These are phyloP conservation scores for Phrynocephalus forsythii DNA, from an alignment of 2,797 vertebrate genomes.

Conservation along the genomic window DNA sequence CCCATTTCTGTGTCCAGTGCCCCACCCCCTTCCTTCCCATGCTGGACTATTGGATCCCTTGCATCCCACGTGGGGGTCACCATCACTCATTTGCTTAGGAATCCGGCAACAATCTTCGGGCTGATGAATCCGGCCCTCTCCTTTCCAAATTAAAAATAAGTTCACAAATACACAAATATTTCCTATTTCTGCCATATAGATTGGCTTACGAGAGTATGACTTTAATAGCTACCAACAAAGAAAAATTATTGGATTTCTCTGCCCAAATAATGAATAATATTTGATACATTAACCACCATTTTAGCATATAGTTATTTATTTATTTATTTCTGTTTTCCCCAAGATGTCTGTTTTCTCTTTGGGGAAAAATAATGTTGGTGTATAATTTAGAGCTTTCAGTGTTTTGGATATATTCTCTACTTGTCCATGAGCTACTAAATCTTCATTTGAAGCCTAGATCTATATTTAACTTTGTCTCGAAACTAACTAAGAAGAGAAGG, in stretches of 20 bases:
- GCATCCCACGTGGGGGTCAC: too few relatives aligned
- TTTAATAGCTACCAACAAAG: not conserved
- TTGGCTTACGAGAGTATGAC: not conserved
- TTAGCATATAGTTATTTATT: slow-evolving; percentile 1
- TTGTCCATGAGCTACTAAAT: not conserved
- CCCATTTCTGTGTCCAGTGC: too few relatives aligned
- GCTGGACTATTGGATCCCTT: too few relatives aligned
- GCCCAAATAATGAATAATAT: not conserved
- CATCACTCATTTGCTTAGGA: too few relatives aligned
- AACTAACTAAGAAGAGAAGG: not conserved
- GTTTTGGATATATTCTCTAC: not conserved
- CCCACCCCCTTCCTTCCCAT: too few relatives aligned
- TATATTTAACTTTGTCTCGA: too few relatives aligned
- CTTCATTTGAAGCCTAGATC: too few relatives aligned
- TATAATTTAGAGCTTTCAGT: not conserved
- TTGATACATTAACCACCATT: slow-evolving; percentile 1
- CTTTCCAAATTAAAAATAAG: not conserved
- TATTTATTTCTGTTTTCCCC: not conserved
- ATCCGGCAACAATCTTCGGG: too few relatives aligned
- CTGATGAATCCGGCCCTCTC: too few relatives aligned
- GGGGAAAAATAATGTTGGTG: not conserved
- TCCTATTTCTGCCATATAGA: not conserved
- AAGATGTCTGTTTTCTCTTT: not conserved
- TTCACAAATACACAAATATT: not conserved
- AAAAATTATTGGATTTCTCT: not conserved